Evolutionary conservation across 2,888 invertebrate genomes (phyloP).

Genomic region (Pyrocoelia pectoralis): DNA sequence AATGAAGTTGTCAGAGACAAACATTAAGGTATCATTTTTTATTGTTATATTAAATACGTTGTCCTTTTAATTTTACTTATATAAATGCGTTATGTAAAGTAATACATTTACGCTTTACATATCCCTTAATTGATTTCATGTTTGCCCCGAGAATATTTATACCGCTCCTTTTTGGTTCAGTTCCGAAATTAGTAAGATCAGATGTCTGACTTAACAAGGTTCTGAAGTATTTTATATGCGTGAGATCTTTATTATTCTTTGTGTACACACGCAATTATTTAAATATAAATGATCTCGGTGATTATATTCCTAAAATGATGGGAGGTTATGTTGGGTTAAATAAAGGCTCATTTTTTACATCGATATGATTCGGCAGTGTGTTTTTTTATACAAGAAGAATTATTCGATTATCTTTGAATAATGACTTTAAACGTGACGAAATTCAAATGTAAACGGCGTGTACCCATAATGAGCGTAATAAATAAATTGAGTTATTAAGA

Average conservation of each 20-base stretch:
- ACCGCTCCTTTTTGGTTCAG: background rate
- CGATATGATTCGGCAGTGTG: conserved; percentile 16
- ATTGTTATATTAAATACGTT: conserved; percentile 12
- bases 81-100: conserved; percentile 14
- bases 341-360: conserved; percentile 42
- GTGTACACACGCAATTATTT: conserved; percentile 45
- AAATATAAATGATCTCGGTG: conserved; percentile 44
- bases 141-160: background rate
- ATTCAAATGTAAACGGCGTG: conserved; percentile 15
- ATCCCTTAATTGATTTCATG: conserved; percentile 17
- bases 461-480: background rate
- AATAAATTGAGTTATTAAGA: background rate
- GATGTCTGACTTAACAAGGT: background rate
- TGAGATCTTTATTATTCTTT: conserved; percentile 45
- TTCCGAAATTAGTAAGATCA: conserved; percentile 17
- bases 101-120: conserved; percentile 13
- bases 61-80: background rate
- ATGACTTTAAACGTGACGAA: conserved; percentile 16
- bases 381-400: background rate
- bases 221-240: conserved; percentile 16
- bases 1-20: conserved; percentile 44
- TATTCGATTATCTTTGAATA: conserved; percentile 6
- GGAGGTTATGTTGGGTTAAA: conserved; percentile 46
- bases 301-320: conserved; percentile 48
- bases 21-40: conserved; percentile 21